Evolutionary conservation across 2,113 vertebrate genomes (phyloP), one percentile per base, ranked within the genome.

Genomic region (Triplophysa tibetana): DNA sequence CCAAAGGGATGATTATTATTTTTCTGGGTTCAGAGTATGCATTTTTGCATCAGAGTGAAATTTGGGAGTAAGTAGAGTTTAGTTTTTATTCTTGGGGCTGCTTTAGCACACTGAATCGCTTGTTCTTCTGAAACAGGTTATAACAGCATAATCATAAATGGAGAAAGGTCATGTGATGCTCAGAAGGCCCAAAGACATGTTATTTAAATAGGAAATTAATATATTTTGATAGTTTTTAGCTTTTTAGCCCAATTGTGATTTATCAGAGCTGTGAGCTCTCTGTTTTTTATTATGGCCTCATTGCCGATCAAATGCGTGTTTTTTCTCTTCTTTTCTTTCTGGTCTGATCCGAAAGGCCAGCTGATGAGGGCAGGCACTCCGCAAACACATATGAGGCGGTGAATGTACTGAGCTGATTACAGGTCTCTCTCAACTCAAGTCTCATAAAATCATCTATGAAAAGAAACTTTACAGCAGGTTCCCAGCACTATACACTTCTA

Each of bases 141-240:
- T n/a, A 84, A 84, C 85, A 81, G 56, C 4, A 80, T 23, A 60
- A 84, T 84, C 84, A 85, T 33, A 38, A 38, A 60, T 60, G 41
- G 41, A 14, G 8, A 3, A 5, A 21, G 13, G 6, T 61, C 23
- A 75, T 14, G 84, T 86, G 87, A 87, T 67, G 78, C 81, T 1
- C 62, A 58, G 19, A 81, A 85, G 85, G 85, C 84, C 79, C 76
- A 79, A 65, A 85, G 77, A 88, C 52, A 78, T 87, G 90, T 87
- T 92, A 90, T 89, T 90, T 91, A 88, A 89, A 85, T 89, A 66
- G 72, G 73, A 90, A 91, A 89, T 87, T 91, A 92, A 93, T 92
- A 92, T 93, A 92, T 93, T 91, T 92, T 80, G 85, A 83, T 88
- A 78, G 75, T 85, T 83, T 84, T 82, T 63, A 73, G 78, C 66